Conservation (phyloP, 1,140 invertebrate genomes). For the Drosophila kohkoa region DNA sequence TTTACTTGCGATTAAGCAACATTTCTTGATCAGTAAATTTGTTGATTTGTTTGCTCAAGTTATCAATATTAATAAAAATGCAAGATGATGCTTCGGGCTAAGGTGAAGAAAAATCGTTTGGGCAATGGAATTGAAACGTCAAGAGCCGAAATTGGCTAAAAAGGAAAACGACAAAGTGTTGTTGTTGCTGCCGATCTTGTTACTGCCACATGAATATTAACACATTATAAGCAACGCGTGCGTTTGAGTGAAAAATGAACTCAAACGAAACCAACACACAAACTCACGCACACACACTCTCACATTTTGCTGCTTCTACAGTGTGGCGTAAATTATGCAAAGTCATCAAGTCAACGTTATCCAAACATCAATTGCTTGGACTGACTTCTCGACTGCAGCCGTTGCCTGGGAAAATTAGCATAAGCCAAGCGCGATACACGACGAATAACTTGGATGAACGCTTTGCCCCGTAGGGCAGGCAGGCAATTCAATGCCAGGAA, state of each 20-base stretch:
- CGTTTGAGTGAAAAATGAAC: slow-evolving; percentile 78
- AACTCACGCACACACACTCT: neutral
- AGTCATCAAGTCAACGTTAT: slow-evolving; percentile 81
- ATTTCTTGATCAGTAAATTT: neutral
- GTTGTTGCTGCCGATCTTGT: slow-evolving; percentile 19
- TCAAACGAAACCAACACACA: slow-evolving; percentile 51
- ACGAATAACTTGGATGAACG: slow-evolving; percentile 44
- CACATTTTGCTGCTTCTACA: slow-evolving; percentile 9
- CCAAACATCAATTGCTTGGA: slow-evolving; percentile 74
- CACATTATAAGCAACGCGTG: slow-evolving; percentile 75
- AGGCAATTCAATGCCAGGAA: slow-evolving; percentile 39
- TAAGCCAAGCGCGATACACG: slow-evolving; percentile 62
- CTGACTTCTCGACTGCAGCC: slow-evolving; percentile 20
- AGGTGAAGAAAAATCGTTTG: slow-evolving; percentile 58
- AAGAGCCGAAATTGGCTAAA: slow-evolving; percentile 50
- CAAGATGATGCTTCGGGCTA: slow-evolving; percentile 42
- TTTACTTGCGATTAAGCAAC: neutral
- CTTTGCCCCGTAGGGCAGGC: slow-evolving; percentile 41
- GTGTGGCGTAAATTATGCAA: slow-evolving; percentile 76
- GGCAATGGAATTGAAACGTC: slow-evolving; percentile 73
- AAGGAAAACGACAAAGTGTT: slow-evolving; percentile 21
- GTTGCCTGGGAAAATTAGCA: slow-evolving; percentile 76
- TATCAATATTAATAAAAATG: neutral
- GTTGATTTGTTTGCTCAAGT: neutral
- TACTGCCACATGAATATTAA: slow-evolving; percentile 67